phyloP scores from a whole-genome alignment of 2,113 vertebrate genomes.

The Xenopus borealis region DNA sequence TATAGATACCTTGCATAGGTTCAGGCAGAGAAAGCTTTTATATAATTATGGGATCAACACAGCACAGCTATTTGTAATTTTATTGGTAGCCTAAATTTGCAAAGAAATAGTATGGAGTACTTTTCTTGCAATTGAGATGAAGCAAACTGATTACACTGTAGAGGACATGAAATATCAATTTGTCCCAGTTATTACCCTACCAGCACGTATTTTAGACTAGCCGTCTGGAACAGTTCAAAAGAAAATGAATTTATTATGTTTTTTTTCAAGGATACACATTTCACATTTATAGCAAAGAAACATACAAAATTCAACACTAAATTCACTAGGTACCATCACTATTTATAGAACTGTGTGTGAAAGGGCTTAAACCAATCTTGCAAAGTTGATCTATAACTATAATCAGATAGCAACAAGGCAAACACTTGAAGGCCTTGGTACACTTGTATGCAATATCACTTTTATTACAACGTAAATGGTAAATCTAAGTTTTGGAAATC shows the following conservation, averaged over 20 bases:
- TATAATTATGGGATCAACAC: constrained; percentile 45
- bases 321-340: constrained; percentile 25
- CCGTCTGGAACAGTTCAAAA: constrained; percentile 37
- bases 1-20: constrained; percentile 34
- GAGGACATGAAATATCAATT: constrained; percentile 46
- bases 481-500: neutral
- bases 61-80: constrained; percentile 45
- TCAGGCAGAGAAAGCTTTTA: constrained; percentile 43
- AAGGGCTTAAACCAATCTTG: constrained; percentile 13
- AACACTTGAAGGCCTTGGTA: neutral
- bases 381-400: constrained; percentile 11
- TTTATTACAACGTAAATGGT: neutral
- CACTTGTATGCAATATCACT: neutral
- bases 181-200: constrained; percentile 46
- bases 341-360: constrained; percentile 14
- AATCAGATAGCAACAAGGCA: constrained; percentile 14
- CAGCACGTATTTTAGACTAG: constrained; percentile 41
- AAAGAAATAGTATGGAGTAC: constrained; percentile 40
- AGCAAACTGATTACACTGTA: constrained; percentile 44
- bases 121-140: constrained; percentile 41
- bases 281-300: constrained; percentile 23
- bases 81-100: constrained; percentile 45
- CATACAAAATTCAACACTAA: constrained; percentile 19
- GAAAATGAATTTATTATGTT: constrained; percentile 44
- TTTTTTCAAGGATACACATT: constrained; percentile 40